These are phyloP conservation scores for Montipora foliosa DNA, from an alignment of 64 coral and sea anemone genomes.

Conservation along the genomic window DNA sequence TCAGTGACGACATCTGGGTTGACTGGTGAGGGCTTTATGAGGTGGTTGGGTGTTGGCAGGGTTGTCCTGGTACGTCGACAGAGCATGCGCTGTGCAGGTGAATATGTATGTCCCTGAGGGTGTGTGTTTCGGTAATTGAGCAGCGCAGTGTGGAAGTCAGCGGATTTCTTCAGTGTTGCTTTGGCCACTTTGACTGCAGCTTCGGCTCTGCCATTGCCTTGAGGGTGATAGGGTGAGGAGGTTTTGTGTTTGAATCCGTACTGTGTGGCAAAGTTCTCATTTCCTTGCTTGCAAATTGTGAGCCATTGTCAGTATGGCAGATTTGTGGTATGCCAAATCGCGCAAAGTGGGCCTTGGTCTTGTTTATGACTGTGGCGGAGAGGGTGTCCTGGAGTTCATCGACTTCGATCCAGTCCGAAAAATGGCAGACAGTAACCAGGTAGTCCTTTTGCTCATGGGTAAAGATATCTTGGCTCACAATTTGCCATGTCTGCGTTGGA, in stretches of 20 bases:
- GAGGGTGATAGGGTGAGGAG: background rate
- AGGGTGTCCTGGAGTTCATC: constrained; percentile 46
- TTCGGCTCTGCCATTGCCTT: constrained; percentile 47
- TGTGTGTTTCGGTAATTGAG: constrained; percentile 71
- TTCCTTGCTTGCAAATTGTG: constrained; percentile 37
- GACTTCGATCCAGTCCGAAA: constrained; percentile 65
- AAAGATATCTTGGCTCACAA: constrained; percentile 61
- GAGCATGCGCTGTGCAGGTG: constrained; percentile 45
- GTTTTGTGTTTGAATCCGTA: too few relatives aligned
- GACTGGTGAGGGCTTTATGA: background rate
- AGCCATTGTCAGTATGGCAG: constrained; percentile 65
- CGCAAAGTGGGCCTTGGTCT: too few relatives aligned
- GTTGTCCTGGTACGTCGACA: constrained; percentile 6
- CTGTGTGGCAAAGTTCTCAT: too few relatives aligned
- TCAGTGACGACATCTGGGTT: background rate
- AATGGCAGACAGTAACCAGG: constrained; percentile 63
- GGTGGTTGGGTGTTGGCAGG: constrained; percentile 26
- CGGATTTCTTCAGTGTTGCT: constrained; percentile 23
- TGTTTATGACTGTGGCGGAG: too few relatives aligned
- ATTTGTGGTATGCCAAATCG: background rate
- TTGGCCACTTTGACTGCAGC: constrained; percentile 36
- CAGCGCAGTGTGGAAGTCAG: constrained; percentile 21
- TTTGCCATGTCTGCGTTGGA: constrained; percentile 65
- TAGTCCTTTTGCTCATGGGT: constrained; percentile 6
- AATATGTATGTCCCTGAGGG: constrained; percentile 63